phyloP scores from a whole-genome alignment of 1,140 invertebrate genomes.

The Eupristina koningsbergeri region DNA sequence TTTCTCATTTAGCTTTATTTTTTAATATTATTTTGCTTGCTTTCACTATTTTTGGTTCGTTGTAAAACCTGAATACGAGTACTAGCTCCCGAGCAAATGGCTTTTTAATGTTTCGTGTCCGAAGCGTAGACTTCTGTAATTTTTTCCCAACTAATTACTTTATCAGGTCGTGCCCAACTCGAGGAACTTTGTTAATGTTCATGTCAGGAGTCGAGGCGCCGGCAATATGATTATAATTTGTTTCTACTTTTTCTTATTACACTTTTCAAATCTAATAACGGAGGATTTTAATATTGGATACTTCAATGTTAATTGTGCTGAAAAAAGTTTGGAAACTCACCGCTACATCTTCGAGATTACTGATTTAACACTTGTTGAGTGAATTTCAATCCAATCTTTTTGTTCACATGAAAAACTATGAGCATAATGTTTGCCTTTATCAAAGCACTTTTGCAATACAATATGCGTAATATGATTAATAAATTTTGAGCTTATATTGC shows the following conservation, averaged over 20 bases:
- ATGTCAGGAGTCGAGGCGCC: not conserved
- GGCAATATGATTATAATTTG: slow-evolving; percentile 7
- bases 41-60: not conserved
- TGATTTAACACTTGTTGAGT: slow-evolving; percentile 21
- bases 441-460: too few species aligned
- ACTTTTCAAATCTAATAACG: not conserved
- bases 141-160: slow-evolving; percentile 46
- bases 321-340: not conserved
- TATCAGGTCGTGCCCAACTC: slow-evolving; percentile 21
- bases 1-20: not conserved
- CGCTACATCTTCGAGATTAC: not conserved
- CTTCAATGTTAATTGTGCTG: slow-evolving; percentile 12
- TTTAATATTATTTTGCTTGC: not conserved
- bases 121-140: not conserved
- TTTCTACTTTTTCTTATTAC: not conserved
- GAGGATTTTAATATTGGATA: slow-evolving; percentile 14
- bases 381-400: not conserved
- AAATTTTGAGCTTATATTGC: too few species aligned
- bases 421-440: too few species aligned
- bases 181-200: slow-evolving; percentile 23
- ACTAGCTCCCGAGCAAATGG: slow-evolving; percentile 20
- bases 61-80: slow-evolving; percentile 17
- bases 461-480: too few species aligned
- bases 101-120: slow-evolving; percentile 43
- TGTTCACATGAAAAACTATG: too few species aligned